Base-by-base conservation (phyloP, 1,140 invertebrate genomes). In the Propsilocerus akamusi region DNA sequence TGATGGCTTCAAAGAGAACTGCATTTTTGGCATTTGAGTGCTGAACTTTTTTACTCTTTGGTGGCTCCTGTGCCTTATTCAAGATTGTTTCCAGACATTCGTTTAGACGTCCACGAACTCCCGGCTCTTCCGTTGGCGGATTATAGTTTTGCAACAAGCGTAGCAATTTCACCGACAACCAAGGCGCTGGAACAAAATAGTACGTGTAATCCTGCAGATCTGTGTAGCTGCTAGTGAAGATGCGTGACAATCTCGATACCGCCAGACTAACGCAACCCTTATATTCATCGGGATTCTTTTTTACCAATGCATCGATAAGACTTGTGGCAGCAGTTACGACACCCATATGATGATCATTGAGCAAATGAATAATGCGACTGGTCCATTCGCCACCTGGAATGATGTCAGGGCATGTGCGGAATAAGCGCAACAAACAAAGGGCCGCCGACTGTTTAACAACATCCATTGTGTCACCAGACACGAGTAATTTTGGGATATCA, bases 11-110 rank as follows among this genome's bases (percentile, higher is more conserved):
- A 73, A 99, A 99, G 2, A 99, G 73, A 14, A 99, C 95, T 37
- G 97, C 95, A 74, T 99, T 99, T 68, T 99, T 99, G 28, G 97
- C 96, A 75, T 99, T 99, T 24, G 95, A 97, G 70, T 99, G 97
- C 73, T 99, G 97, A 46, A 99, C 94, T 71, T 99, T 99, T 70
- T 99, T 99, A 23, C 96, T 99, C 67, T 99, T 99, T 26, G 95
- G 95, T 49, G 96, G 93, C 65, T 99, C 97, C 68, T 98, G 94
- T 22, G 95, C 96, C 74, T 99, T 99, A 65, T 99, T 99, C 55
- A 99, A 74, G 61, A 99, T 99, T n/a, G 94, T 97, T 71, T 99
- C 97, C 58, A 99, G 70, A 62, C 96, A 99, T 72, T 99, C 97
- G 59, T 95, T 95, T 30, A 99, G 70, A 50, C 95, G 77, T 3